Evolutionary conservation across 2,113 vertebrate species (phyloP).

Genomic region (Jaculus jaculus): DNA sequence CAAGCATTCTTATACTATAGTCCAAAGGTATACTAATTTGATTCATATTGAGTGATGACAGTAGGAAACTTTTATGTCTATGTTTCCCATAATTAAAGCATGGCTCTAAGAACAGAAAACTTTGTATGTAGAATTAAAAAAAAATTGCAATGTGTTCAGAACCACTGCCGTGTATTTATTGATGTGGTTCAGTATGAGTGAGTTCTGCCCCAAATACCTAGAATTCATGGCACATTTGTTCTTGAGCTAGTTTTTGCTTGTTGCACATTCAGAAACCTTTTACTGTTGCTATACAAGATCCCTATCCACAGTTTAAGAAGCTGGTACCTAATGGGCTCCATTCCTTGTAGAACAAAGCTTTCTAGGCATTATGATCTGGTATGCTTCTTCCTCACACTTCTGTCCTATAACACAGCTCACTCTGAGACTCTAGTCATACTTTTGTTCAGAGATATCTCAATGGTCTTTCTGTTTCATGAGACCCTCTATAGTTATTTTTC

Average conservation of each 20-base stretch:
- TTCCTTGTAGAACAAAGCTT: not conserved
- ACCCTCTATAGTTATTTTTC: not conserved
- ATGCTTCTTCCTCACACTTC: not conserved
- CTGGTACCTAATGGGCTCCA: not conserved
- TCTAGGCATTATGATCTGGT: too few species aligned
- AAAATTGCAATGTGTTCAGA: not conserved
- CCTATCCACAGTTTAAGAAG: not conserved
- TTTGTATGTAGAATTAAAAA: not conserved
- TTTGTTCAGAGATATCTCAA: not conserved
- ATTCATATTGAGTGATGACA: not conserved
- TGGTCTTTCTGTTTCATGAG: not conserved
- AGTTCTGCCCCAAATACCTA: not conserved
- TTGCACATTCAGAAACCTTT: not conserved
- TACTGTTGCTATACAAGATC: not conserved
- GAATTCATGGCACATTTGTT: not conserved
- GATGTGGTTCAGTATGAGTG: not conserved
- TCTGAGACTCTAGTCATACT: not conserved
- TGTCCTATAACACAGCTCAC: accelerated
- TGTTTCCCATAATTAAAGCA: not conserved
- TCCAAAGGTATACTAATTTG: not conserved
- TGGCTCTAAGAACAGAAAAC: not conserved
- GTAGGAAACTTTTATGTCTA: not conserved
- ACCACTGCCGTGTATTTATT: not conserved
- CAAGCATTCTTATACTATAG: not conserved
- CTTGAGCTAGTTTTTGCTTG: not conserved